Percentiles rank a stretch among this genome's conserved stretches.
phyloP scores from a whole-genome alignment of 53 echinoderm and acorn worm genomes.

The Apostichopus leukothele region DNA sequence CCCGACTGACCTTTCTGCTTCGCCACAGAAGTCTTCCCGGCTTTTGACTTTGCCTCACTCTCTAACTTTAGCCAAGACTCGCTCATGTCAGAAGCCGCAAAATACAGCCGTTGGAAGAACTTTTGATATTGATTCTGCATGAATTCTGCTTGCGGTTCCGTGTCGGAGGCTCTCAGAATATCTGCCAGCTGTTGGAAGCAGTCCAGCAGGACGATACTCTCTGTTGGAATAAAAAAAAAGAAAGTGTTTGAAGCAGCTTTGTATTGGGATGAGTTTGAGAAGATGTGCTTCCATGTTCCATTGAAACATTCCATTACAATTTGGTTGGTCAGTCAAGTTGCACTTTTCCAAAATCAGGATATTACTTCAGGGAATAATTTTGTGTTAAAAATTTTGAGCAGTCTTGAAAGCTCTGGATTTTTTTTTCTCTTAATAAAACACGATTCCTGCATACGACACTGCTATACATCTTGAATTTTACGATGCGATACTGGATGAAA shows the following conservation, averaged over 20 bases:
- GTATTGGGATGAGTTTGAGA: no score
- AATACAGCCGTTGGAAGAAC: constrained; percentile 54
- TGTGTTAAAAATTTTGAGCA: no score
- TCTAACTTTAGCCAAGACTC: background rate
- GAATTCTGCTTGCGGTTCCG: constrained; percentile 54
- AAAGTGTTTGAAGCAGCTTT: background rate
- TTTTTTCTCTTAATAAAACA: no score
- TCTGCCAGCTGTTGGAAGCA: constrained; percentile 65
- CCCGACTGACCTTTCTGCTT: background rate
- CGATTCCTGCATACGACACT: no score
- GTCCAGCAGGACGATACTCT: constrained; percentile 76
- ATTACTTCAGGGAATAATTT: no score
- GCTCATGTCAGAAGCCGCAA: background rate
- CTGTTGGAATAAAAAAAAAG: constrained; percentile 40
- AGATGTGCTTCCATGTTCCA: no score
- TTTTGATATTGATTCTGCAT: constrained; percentile 56
- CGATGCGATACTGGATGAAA: no score
- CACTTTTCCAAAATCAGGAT: no score
- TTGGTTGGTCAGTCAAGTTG: no score
- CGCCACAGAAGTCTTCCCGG: background rate
- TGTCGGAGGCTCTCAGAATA: constrained; percentile 56
- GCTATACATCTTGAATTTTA: no score
- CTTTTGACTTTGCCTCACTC: background rate
- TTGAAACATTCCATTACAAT: no score
- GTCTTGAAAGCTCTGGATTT: no score